phyloP scores from a whole-genome alignment of 1,140 invertebrate genomes.

The Pachyrhynchus sulphureomaculatus region DNA sequence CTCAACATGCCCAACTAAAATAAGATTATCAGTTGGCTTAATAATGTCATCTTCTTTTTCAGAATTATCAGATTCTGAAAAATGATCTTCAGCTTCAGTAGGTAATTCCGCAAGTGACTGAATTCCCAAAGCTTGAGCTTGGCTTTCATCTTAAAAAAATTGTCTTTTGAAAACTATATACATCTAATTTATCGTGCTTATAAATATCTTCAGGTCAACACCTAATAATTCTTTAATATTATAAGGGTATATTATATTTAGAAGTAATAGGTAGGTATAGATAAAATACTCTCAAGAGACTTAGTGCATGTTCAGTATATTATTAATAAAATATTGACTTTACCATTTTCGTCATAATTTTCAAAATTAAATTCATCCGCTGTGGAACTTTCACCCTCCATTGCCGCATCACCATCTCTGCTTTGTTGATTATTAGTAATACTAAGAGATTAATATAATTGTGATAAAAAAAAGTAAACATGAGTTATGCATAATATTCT shows the following conservation, averaged over 20 bases:
- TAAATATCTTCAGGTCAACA: no score
- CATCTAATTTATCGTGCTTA: no score
- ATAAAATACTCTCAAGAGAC: no score
- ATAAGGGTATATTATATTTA: no score
- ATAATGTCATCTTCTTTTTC: slow-evolving; percentile 91
- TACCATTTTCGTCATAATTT: slow-evolving; percentile 69
- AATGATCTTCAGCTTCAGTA: slow-evolving; percentile 59
- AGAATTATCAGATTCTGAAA: slow-evolving; percentile 72
- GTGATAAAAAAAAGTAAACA: no score
- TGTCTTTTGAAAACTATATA: no score
- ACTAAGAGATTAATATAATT: slow-evolving; percentile 2
- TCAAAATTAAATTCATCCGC: slow-evolving; percentile 72
- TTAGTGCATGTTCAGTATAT: no score
- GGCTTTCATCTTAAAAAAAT: slow-evolving; percentile 43
- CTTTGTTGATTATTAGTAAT: not conserved
- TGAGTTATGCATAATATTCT: no score
- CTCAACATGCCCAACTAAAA: slow-evolving; percentile 84
- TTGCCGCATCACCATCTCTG: slow-evolving; percentile 6
- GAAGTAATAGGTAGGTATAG: no score
- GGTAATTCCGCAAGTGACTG: slow-evolving; percentile 57
- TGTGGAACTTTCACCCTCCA: slow-evolving; percentile 40
- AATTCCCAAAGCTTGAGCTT: slow-evolving; percentile 50
- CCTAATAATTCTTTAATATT: no score
- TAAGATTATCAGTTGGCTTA: slow-evolving; percentile 87
- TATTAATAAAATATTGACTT: no score